Percentiles rank a stretch among this genome's conserved stretches.
Conservation (phyloP, 2,113 vertebrate genomes). For the Petaurus breviceps region DNA sequence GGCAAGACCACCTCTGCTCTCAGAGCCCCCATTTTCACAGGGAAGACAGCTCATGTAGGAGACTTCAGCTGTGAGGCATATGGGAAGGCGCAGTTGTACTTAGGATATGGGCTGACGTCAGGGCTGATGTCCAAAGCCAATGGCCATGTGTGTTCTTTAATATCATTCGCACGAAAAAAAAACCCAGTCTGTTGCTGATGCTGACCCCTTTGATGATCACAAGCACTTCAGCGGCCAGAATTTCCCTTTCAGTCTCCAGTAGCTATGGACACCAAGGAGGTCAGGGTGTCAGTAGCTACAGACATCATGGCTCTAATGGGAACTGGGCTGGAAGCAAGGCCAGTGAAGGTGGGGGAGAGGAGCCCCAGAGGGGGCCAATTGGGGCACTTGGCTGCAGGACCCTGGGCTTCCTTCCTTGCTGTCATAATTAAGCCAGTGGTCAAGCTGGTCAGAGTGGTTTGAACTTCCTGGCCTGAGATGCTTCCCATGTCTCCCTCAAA, state of each 20-base stretch:
- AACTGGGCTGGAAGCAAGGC: neutral
- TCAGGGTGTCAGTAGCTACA: too few relatives aligned
- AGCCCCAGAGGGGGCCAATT: neutral
- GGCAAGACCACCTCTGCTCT: too few relatives aligned
- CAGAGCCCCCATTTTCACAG: neutral
- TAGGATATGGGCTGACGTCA: too few relatives aligned
- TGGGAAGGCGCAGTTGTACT: too few relatives aligned
- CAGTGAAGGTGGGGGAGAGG: neutral
- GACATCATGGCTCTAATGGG: too few relatives aligned
- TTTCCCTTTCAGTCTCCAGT: too few relatives aligned
- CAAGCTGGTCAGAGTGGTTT: slow-evolving; percentile 60
- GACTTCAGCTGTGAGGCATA: too few relatives aligned
- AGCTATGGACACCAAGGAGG: too few relatives aligned
- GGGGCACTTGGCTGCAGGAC: neutral
- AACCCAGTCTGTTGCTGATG: neutral
- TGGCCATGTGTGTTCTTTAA: neutral
- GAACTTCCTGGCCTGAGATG: slow-evolving; percentile 59
- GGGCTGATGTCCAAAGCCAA: neutral
- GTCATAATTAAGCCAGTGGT: neutral
- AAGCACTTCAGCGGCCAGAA: neutral
- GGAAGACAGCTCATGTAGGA: neutral
- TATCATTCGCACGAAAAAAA: neutral
- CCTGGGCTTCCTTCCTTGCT: neutral
- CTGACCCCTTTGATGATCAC: neutral
- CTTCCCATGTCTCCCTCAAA: neutral